Base-by-base conservation (phyloP, 2,113 vertebrate species). In the Sylvietta virens region DNA sequence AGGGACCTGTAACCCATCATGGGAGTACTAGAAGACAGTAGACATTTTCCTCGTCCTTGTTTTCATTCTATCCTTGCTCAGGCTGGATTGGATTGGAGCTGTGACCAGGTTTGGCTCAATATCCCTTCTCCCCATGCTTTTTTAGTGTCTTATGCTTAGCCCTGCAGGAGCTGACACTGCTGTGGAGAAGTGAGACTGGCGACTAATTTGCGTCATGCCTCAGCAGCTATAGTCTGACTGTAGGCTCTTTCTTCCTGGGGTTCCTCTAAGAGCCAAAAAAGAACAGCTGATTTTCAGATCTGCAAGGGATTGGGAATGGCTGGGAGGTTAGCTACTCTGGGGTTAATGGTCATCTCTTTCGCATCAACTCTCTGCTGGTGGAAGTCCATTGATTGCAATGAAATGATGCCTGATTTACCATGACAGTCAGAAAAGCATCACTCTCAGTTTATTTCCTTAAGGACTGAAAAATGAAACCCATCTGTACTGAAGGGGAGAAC, bases 121-220 rank as follows among this genome's bases (percentile, higher is more conserved):
- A 79, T 94, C 81, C 62, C 53, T 37, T 77, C 51, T 94, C 61
- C 47, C 57, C 79, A 18, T 82, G 89, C 56, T 90, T 91, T 92
- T 73, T 85, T 73, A 72, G 77, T 86, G 79, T 83, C 85, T 96
- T 88, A 58, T 15, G 74, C 87, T 92, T 56, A 90, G 92, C 94
- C 85, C 94, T 91, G 91, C 86, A 96, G 94, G 95, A 97, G 81
- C 88, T 94, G 93, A 92, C 92, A 90, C 88, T 87, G 95, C 81
- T 86, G 58, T 61, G 81, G 93, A 83, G 86, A 89, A 96, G 88
- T 85, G 93, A 96, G 93, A 74, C 44, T 69, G 62, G 76, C 7
- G 23, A 95, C 95, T 94, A 70, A 95, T 94, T 96, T 96, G 89
- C 47, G 57, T 97, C 95, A 96, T 93, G 94, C 95, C 94, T 96